Evolutionary conservation across 2,888 invertebrate genomes (phyloP).

Genomic region (Deilephila elpenor): DNA sequence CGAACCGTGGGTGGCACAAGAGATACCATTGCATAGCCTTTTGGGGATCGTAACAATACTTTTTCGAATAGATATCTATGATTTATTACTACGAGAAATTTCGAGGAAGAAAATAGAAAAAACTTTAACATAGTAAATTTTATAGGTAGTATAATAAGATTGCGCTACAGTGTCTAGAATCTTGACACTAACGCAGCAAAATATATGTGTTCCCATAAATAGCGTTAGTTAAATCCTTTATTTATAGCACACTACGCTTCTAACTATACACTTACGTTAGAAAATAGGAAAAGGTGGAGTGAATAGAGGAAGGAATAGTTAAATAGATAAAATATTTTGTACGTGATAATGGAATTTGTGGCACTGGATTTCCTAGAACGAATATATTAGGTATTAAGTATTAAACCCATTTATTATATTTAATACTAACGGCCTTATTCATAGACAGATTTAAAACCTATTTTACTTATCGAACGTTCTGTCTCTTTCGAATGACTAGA

Average conservation of each 20-base stretch:
- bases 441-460: too few species aligned
- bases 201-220: background rate
- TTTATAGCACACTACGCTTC: background rate
- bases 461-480: too few species aligned
- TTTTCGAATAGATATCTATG: too few species aligned
- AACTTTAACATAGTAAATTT: background rate
- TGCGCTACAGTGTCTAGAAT: background rate
- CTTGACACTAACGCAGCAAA: background rate
- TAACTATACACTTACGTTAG: background rate
- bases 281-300: background rate
- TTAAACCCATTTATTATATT: too few species aligned
- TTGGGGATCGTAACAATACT: too few species aligned
- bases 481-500: too few species aligned
- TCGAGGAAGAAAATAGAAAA: background rate
- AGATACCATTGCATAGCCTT: too few species aligned
- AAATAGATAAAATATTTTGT: background rate
- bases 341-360: too few species aligned
- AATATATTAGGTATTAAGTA: background rate
- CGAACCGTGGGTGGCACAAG: too few species aligned
- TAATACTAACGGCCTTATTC: too few species aligned
- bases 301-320: background rate
- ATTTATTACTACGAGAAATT: too few species aligned
- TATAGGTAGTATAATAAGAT: background rate
- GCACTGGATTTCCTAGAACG: background rate
- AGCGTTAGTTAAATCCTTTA: conserved; percentile 1